Conservation (phyloP, 2,113 vertebrate genomes). For the Otus sunia region DNA sequence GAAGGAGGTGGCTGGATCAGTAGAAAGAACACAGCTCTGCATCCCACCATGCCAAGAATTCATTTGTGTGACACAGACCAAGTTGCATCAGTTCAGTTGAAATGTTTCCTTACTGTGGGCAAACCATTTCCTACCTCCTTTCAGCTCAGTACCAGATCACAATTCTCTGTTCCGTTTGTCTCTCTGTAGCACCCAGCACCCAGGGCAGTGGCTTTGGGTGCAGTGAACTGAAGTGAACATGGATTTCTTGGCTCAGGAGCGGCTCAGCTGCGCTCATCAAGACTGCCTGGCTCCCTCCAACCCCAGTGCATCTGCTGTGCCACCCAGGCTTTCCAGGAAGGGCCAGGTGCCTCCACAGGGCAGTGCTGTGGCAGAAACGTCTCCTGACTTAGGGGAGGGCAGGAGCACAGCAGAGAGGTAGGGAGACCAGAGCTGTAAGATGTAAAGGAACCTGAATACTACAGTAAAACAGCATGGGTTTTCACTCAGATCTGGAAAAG, state of each 20-base stretch:
- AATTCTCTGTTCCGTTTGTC: too few species aligned
- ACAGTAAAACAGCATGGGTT: neutral
- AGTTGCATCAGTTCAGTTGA: neutral
- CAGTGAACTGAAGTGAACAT: neutral
- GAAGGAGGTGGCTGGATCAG: neutral
- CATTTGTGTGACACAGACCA: neutral
- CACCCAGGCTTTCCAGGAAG: neutral
- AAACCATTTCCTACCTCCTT: neutral
- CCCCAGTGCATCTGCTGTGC: neutral
- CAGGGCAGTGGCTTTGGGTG: neutral
- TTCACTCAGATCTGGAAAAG: neutral
- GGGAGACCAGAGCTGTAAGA: neutral
- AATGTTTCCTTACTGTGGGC: neutral
- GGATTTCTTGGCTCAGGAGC: neutral
- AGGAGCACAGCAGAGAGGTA: neutral
- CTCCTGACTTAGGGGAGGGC: neutral
- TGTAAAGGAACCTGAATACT: neutral
- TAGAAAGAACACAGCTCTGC: neutral
- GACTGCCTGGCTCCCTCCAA: neutral
- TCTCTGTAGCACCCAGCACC: neutral
- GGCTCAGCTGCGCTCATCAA: neutral
- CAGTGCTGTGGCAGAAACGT: neutral
- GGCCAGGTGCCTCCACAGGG: neutral
- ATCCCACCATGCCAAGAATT: neutral
- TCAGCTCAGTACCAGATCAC: neutral